Base-by-base conservation (phyloP, 2,888 invertebrate species). In the Trichacis sp. region DNA sequence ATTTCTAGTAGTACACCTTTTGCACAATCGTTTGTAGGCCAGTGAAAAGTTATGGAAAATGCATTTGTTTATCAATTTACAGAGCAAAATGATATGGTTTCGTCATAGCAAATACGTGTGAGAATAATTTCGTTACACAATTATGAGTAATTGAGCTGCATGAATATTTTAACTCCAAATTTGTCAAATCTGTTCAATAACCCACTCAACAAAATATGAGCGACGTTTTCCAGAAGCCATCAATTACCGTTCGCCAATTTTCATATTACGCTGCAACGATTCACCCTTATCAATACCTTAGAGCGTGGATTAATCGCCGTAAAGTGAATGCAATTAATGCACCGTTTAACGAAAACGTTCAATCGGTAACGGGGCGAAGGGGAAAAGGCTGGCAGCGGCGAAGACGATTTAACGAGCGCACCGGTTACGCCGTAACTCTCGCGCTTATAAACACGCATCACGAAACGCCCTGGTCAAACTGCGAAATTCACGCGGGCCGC, bases 371-470 rank as follows among this genome's bases (percentile, higher is more conserved):
- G 38, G 14, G 14, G n/a, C 5, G n/a, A 38, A 11, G 40, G 59
- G 52, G 19, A n/a, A n/a, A n/a, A n/a, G n/a, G n/a, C n/a, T n/a
- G n/a, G n/a, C n/a, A n/a, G n/a, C n/a, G n/a, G n/a, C 54, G 46
- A 62, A 67, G 55, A 66, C 68, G 59, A 65, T 65, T 65, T 65
- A 60, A 65, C 53, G 50, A 53, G 65, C 60, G 36, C 46, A 29
- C 40, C 33, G 60, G 38, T 56, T 60, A 2, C 51, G 58, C 58
- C 48, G 61, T 54, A 42, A 47, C 43, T 54, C 52, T 52, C 56
- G 50, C 66, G 43, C 58, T 62, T 58, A 66, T 62, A 59, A 66
- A 66, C 62, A 62, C 66, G 58, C 51, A 66, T 66, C 66, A 62
- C 51, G 59, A 59, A 59, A 62, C 38, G 66, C 45, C 61, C 58